phyloP scores from a whole-genome alignment of 2,113 vertebrate species.

The Perca flavescens region DNA sequence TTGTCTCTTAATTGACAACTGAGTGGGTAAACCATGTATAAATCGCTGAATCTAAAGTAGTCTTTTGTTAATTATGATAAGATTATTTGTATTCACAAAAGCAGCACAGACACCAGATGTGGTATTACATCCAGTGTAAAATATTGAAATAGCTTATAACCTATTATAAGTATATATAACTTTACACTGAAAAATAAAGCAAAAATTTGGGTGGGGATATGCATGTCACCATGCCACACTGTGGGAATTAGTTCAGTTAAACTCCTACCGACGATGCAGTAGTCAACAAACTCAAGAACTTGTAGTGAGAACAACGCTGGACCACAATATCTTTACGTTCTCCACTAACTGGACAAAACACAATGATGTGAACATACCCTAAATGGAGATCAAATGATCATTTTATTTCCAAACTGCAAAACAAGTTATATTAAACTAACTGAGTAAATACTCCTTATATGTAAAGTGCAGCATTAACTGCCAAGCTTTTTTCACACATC shows the following conservation, averaged over 20 bases:
- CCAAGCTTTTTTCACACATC: not conserved
- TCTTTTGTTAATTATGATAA: not conserved
- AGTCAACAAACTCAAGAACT: not conserved
- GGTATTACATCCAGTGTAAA: not conserved
- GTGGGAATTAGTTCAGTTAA: not conserved
- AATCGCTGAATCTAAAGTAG: not conserved
- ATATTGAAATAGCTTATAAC: not conserved
- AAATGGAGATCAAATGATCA: not conserved
- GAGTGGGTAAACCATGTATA: not conserved
- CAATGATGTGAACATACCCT: not conserved
- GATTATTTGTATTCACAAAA: not conserved
- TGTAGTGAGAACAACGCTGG: not conserved
- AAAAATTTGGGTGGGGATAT: not conserved
- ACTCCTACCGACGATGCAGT: no score
- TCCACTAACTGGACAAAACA: not conserved
- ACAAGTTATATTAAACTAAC: not conserved
- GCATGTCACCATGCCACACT: not conserved
- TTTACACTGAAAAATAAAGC: not conserved
- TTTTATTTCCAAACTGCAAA: not conserved
- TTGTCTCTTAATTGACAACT: not conserved
- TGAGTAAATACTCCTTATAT: not conserved
- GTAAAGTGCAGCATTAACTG: not conserved
- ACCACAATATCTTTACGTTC: not conserved
- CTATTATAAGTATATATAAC: no score
- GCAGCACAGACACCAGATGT: not conserved